phyloP scores from a whole-genome alignment of 2,797 vertebrate species.

The Catamblyrhynchus diadema region DNA sequence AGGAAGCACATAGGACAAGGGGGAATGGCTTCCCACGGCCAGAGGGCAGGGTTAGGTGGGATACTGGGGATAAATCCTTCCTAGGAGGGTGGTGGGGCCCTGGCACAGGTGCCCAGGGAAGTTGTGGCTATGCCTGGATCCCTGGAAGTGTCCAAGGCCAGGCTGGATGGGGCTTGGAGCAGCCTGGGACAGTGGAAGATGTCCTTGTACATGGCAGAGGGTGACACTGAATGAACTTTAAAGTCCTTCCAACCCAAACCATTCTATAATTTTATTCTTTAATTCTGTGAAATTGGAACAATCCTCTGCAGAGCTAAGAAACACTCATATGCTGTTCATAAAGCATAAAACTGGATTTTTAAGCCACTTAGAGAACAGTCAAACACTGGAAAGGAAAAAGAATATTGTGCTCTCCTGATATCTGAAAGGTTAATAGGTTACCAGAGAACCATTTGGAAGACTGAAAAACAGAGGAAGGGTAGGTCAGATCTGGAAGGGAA shows the following conservation, averaged over 20 bases:
- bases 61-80: not conserved
- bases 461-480: not conserved
- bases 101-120: not conserved
- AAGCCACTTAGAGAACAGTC: not conserved
- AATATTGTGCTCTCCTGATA: not conserved
- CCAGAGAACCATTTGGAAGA: not conserved
- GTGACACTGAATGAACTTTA: rapidly evolving
- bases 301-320: not conserved
- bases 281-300: not conserved
- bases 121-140: not conserved
- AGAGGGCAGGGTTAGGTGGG: not conserved
- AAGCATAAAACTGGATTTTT: not conserved
- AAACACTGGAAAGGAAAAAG: not conserved
- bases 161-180: rapidly evolving
- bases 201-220: not conserved
- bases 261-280: not conserved
- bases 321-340: not conserved
- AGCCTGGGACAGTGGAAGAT: rapidly evolving
- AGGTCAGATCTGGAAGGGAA: not conserved
- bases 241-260: not conserved
- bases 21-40: not conserved
- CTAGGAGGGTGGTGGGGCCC: not conserved
- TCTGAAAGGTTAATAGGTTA: not conserved
- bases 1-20: not conserved
- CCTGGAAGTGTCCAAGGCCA: not conserved